A percentile compares a stretch with the other conserved stretches of the same genome.
These are phyloP conservation scores for Caerostris darwini DNA, from an alignment of 1,140 invertebrate genomes.

Conservation along the genomic window DNA sequence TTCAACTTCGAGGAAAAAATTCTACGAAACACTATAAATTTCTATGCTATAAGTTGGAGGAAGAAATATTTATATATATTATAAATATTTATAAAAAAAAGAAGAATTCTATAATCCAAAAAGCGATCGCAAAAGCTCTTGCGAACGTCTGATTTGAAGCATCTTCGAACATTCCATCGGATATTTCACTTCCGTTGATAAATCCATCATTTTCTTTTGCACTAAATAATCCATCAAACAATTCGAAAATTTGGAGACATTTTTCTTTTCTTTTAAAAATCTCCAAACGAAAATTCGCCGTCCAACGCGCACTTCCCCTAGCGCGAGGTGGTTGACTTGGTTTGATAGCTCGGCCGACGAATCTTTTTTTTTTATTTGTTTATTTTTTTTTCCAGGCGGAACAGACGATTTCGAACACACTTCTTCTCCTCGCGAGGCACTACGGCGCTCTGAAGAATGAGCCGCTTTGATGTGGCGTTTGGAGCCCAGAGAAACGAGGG, in stretches of 20 bases:
- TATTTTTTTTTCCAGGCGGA: background rate
- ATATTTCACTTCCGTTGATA: slow-evolving; percentile 9
- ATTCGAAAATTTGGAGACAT: slow-evolving; percentile 29
- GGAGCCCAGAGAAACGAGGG: slow-evolving; percentile 13
- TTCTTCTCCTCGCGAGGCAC: slow-evolving; percentile 41
- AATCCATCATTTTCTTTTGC: slow-evolving; percentile 31
- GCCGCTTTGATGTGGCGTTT: slow-evolving; percentile 61
- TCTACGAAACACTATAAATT: background rate
- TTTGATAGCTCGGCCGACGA: background rate
- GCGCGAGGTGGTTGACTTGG: slow-evolving; percentile 69
- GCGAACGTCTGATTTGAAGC: slow-evolving; percentile 26
- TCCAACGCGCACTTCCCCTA: slow-evolving; percentile 28
- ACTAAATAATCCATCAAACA: slow-evolving; percentile 22
- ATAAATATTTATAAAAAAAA: slow-evolving; percentile 23
- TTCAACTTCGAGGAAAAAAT: background rate
- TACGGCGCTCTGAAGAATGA: slow-evolving; percentile 58
- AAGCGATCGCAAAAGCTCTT: background rate
- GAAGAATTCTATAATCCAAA: slow-evolving; percentile 53
- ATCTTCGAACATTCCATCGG: slow-evolving; percentile 57
- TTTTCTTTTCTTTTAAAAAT: background rate
- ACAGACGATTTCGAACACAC: background rate
- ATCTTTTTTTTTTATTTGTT: slow-evolving; percentile 15
- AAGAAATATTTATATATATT: background rate
- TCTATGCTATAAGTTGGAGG: background rate
- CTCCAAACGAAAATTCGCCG: background rate